Conservation (phyloP, 1,140 invertebrate species). For the Cydia pomonella region DNA sequence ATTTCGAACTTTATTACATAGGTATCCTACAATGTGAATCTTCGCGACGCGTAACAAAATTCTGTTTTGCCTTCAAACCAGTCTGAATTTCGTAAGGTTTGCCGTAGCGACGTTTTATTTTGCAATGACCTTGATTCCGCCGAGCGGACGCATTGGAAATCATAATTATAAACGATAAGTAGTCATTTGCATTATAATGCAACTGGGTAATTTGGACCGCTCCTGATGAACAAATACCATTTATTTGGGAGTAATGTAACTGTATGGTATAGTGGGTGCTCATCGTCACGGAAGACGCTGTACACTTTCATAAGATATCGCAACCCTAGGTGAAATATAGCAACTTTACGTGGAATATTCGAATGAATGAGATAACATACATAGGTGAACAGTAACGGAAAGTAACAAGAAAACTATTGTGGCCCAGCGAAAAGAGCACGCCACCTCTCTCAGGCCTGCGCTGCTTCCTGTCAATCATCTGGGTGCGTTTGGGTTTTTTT, state of each 20-base stretch:
- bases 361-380: no score
- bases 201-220: not conserved
- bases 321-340: no score
- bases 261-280: not conserved
- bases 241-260: not conserved
- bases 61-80: slow-evolving; percentile 2
- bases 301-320: no score
- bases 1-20: not conserved
- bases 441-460: no score
- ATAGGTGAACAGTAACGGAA: no score
- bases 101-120: slow-evolving; percentile 23
- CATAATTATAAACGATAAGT: slow-evolving; percentile 28
- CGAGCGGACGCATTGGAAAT: slow-evolving; percentile 29
- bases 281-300: not conserved
- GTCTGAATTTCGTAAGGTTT: slow-evolving; percentile 19
- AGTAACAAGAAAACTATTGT: no score
- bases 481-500: no score
- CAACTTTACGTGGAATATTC: no score
- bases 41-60: not conserved
- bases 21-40: not conserved
- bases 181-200: slow-evolving; percentile 21
- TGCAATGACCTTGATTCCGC: slow-evolving; percentile 22
- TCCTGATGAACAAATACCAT: slow-evolving; percentile 25
- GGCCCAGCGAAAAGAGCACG: no score
- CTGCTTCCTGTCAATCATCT: no score